A percentile compares a stretch with the other conserved stretches of the same genome.
Evolutionary conservation across 2,888 invertebrate species (phyloP).

Genomic region (Pogonocherus hispidulus): DNA sequence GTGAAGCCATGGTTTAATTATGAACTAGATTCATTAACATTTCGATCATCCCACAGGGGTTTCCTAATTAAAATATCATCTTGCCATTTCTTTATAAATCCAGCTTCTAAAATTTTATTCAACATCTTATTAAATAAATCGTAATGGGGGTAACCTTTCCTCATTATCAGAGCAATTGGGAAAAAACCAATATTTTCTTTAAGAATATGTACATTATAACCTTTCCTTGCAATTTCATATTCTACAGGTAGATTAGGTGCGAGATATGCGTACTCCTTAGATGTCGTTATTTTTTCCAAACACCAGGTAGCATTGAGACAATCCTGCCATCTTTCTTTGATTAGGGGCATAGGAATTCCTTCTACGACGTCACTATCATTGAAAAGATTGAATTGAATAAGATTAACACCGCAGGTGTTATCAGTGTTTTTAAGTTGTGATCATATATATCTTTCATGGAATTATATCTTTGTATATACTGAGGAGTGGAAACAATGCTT

Average conservation of each 20-base stretch:
- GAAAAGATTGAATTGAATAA: neutral
- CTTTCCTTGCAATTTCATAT: neutral
- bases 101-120: neutral
- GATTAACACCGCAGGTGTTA: neutral
- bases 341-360: neutral
- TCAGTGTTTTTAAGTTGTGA: constrained; percentile 29
- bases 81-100: neutral
- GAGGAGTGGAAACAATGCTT: constrained; percentile 26
- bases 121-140: neutral
- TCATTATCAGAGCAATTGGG: neutral
- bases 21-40: neutral
- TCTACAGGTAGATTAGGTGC: neutral
- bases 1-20: too few relatives aligned
- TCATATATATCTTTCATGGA: constrained; percentile 31
- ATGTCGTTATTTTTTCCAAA: neutral
- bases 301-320: neutral
- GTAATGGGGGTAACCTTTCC: neutral
- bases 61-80: neutral
- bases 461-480: constrained; percentile 23
- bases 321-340: neutral
- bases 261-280: neutral
- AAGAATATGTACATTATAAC: neutral
- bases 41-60: too few relatives aligned
- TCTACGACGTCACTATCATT: neutral
- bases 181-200: neutral